Conservation (phyloP, 2,888 invertebrate species). For the Agapostemon virescens region DNA sequence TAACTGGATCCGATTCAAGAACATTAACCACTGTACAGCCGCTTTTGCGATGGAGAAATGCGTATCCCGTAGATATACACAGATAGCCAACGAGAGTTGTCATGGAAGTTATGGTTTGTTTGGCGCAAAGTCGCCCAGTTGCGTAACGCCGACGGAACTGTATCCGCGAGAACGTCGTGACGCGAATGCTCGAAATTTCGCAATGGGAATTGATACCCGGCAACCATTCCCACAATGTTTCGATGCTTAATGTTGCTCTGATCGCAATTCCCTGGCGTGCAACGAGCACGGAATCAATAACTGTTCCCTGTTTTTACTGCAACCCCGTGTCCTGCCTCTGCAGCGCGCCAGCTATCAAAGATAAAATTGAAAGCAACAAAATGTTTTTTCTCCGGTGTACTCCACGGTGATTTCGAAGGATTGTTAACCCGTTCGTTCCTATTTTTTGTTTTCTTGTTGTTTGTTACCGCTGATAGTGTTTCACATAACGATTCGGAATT, state of each 20-base stretch:
- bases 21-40: neutral
- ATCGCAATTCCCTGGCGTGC: slow-evolving; percentile 15
- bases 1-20: neutral
- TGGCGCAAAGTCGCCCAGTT: neutral
- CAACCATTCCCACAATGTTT: slow-evolving; percentile 13
- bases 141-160: neutral
- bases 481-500: neutral
- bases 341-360: neutral
- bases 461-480: neutral
- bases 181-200: slow-evolving; percentile 23
- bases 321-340: neutral
- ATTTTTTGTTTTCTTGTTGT: neutral
- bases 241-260: slow-evolving; percentile 21
- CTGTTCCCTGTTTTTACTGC: slow-evolving; percentile 22
- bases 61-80: neutral
- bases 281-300: slow-evolving; percentile 24
- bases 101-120: slow-evolving; percentile 20
- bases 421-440: neutral
- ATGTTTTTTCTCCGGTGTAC: neutral
- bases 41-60: neutral
- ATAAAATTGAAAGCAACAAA: slow-evolving; percentile 22
- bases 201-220: slow-evolving; percentile 26
- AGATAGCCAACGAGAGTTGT: slow-evolving; percentile 3
- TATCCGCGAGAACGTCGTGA: neutral
- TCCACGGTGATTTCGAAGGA: neutral